Base-by-base conservation (phyloP, 2,113 vertebrate genomes). In the Epinephelus fuscoguttatus region DNA sequence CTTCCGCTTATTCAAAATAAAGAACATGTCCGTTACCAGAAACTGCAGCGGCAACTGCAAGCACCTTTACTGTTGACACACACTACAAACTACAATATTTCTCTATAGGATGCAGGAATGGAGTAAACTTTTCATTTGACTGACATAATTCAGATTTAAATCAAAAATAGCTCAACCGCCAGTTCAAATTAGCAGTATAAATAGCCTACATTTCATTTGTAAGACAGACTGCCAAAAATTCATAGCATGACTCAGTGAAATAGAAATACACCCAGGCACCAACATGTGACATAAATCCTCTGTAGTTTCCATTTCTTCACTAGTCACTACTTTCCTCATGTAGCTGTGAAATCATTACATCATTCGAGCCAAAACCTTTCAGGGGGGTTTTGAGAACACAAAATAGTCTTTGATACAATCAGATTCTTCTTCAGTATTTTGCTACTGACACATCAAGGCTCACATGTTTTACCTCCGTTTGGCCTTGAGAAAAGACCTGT, bases 401-500 rank as follows among this genome's bases (percentile, higher is more conserved):
- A 55, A 64, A 50, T 12, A 25, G 9, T 27, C 2, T 63, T 40
- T 59, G n/a, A 70, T 42, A 14, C 3, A 33, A 5, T 59, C 6
- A 72, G 7, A 70, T 66, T 4, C 1, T 7, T 47, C 80, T 52
- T 33, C 37, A 64, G 2, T 77, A 19, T 19, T 76, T 70, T 62
- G 27, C 55, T 25, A 7, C n/a, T 30, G 59, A 86, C 56, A 47
- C 40, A 40, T 76, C 21, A 40, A 59, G 78, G 53, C 69, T 81
- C 33, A 27, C 47, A 53, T n/a, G 19, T 71, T 69, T 62, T 15
- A 47, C 78, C 37, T 83, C 25, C 12, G 80, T 70, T 75, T 79
- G 55, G 56, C 80, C 25, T 66, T 74, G 59, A 66, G 42, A 66
- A 86, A 64, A 81, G 30, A 62, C 37, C 10, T 13, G 9, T 57